phyloP scores from a whole-genome alignment of 2,797 vertebrate species.

The Neosilurus mollespiculum region DNA sequence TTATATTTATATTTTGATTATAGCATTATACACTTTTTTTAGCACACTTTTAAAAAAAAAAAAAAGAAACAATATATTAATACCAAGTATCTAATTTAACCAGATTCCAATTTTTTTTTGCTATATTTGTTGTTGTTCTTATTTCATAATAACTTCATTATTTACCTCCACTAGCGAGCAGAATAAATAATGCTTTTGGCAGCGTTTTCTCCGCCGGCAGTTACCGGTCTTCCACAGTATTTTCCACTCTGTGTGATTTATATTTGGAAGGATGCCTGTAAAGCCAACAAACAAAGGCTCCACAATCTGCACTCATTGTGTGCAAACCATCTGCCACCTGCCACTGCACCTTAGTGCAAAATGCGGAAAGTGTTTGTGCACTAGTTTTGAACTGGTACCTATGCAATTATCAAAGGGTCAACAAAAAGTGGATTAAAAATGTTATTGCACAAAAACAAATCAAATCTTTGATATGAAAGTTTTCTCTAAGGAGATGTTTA shows the following conservation, averaged over 20 bases:
- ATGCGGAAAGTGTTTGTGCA: constrained; percentile 31
- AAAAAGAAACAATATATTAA: not conserved
- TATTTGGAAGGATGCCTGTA: not conserved
- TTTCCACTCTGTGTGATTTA: not conserved
- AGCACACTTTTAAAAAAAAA: too few relatives aligned
- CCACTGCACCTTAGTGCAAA: constrained; percentile 25
- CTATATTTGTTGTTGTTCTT: not conserved
- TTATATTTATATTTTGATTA: not conserved
- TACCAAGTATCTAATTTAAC: not conserved
- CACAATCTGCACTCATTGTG: constrained; percentile 22
- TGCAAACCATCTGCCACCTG: constrained; percentile 25
- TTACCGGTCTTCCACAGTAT: not conserved
- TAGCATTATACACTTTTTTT: not conserved
- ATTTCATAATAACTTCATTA: constrained; percentile 9
- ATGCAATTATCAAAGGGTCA: not conserved
- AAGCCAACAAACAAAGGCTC: constrained; percentile 21
- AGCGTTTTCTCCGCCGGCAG: not conserved
- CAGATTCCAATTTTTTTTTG: not conserved
- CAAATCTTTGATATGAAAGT: not conserved
- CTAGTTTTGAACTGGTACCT: not conserved
- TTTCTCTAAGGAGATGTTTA: not conserved
- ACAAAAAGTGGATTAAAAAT: not conserved
- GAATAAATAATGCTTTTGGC: constrained; percentile 12
- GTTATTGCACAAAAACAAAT: not conserved
- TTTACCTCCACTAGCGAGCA: not conserved